A percentile compares a stretch with the other conserved stretches of the same genome.
phyloP scores from a whole-genome alignment of 2,888 invertebrate genomes.

The Microdon myrmicae region DNA sequence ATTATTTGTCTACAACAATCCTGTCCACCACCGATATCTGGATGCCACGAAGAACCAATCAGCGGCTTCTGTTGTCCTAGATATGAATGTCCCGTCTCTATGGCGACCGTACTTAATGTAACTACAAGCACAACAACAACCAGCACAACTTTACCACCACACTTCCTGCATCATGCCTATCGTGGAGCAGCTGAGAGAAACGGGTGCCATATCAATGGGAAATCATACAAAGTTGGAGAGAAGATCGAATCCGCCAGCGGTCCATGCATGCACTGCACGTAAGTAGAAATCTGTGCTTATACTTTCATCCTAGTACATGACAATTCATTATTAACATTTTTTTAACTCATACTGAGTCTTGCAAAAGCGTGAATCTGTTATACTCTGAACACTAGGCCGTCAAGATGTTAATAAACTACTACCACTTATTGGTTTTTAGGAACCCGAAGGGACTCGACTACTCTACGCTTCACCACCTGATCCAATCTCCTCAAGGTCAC shows the following conservation, averaged over 20 bases:
- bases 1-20: conserved; percentile 95
- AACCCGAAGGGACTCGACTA: no score
- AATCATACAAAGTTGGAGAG: conserved; percentile 87
- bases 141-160: conserved; percentile 85
- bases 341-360: no score
- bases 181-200: conserved; percentile 74
- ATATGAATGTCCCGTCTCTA: conserved; percentile 91
- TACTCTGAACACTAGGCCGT: no score
- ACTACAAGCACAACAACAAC: conserved; percentile 90
- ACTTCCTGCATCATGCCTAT: conserved; percentile 82
- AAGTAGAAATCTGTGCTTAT: no score
- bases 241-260: conserved; percentile 86
- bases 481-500: no score
- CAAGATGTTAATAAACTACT: no score
- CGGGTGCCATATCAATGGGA: conserved; percentile 88
- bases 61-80: conserved; percentile 94
- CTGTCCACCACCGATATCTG: conserved; percentile 92
- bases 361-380: no score
- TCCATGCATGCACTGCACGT: conserved; percentile 95
- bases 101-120: conserved; percentile 83
- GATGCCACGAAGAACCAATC: conserved; percentile 92
- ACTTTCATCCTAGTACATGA: conserved; percentile 7
- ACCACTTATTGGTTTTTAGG: no score
- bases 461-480: no score
- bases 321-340: background rate